These are phyloP conservation scores for Cantharis nigra DNA, from an alignment of 2,888 invertebrate species.

Conservation along the genomic window DNA sequence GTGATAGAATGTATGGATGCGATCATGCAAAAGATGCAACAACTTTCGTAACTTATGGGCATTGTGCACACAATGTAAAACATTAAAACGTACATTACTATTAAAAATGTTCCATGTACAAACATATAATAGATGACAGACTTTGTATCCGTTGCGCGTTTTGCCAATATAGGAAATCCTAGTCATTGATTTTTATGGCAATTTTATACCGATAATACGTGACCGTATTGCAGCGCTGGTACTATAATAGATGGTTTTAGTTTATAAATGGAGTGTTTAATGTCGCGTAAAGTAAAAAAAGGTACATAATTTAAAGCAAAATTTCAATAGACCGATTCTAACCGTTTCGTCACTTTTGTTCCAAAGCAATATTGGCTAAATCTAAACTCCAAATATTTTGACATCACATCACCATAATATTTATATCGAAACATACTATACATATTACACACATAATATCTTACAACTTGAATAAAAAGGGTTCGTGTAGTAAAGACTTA, in stretches of 20 bases:
- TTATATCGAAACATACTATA: neutral
- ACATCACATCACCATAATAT: neutral
- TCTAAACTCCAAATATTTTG: neutral
- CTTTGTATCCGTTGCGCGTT: constrained; percentile 23
- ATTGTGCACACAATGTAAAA: neutral
- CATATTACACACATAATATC: neutral
- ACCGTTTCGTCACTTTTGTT: neutral
- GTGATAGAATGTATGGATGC: neutral
- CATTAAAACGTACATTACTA: constrained; percentile 4
- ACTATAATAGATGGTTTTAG: constrained; percentile 31
- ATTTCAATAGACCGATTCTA: neutral
- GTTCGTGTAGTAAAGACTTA: neutral
- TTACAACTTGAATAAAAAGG: neutral
- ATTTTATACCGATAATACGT: constrained; percentile 37
- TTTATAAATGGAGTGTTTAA: constrained; percentile 38
- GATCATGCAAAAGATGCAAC: neutral
- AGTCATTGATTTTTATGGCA: constrained; percentile 38
- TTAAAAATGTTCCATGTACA: constrained; percentile 8
- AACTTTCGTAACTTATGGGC: neutral
- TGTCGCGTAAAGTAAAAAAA: constrained; percentile 21
- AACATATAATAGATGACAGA: constrained; percentile 17
- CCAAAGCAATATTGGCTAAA: neutral
- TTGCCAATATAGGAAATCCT: constrained; percentile 29
- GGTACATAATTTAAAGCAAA: constrained; percentile 4
- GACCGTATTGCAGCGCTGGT: constrained; percentile 26